Evolutionary conservation across 2,888 invertebrate genomes (phyloP).

Genomic region (Drosophila suboccidentalis): DNA sequence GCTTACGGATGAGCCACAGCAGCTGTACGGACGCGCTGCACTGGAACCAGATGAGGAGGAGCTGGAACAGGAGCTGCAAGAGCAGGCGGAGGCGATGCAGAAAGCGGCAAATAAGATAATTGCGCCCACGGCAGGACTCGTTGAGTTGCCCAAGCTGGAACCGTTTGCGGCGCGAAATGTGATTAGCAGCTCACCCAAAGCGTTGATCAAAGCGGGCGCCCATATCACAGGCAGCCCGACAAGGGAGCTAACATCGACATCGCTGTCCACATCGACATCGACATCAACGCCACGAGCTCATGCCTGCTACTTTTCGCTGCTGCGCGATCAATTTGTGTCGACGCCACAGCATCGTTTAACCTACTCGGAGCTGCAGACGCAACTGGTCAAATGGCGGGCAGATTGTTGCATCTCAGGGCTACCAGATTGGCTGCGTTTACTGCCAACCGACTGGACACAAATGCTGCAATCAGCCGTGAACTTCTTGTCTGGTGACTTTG

Average conservation of each 20-base stretch:
- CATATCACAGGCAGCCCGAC: conserved; percentile 73
- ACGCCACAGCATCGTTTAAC: conserved; percentile 94
- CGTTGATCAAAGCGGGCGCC: conserved; percentile 28
- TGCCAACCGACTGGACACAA: conserved; percentile 89
- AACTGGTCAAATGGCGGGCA: conserved; percentile 90
- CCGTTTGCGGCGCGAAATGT: conserved; percentile 52
- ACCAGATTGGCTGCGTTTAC: conserved; percentile 87
- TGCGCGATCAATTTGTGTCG: conserved; percentile 95
- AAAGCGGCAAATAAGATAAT: conserved; percentile 29
- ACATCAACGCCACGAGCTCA: conserved; percentile 88
- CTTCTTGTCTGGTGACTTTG: conserved; percentile 93
- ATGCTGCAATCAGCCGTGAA: conserved; percentile 92
- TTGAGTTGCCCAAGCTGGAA: conserved; percentile 73
- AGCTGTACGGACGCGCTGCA: conserved; percentile 61
- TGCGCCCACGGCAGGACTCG: conserved; percentile 15
- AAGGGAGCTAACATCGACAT: conserved; percentile 17
- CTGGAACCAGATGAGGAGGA: conserved; percentile 54
- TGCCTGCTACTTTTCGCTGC: conserved; percentile 93
- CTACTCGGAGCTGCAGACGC: conserved; percentile 90
- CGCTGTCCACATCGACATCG: not conserved
- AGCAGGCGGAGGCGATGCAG: conserved; percentile 35
- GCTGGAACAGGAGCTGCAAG: conserved; percentile 39
- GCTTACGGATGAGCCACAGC: conserved; percentile 67
- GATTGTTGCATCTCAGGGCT: conserved; percentile 84
- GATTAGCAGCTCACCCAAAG: conserved; percentile 28